Base-by-base conservation (phyloP, 2,888 invertebrate genomes). In the Graphium colonna region DNA sequence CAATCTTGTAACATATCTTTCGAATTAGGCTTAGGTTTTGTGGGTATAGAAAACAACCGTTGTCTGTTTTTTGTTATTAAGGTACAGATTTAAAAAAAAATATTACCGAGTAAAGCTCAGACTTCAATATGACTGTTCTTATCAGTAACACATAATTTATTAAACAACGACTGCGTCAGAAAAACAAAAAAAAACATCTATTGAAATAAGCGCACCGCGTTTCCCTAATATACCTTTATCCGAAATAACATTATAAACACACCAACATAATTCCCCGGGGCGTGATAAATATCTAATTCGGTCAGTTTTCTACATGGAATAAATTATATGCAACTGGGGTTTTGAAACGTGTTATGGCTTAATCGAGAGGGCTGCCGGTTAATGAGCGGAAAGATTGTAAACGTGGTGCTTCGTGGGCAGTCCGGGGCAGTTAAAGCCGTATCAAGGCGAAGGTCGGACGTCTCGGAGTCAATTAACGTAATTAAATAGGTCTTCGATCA, bases 371-470 rank as follows among this genome's bases (percentile, higher is more conserved):
- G 83, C 81, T 82, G 80, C 73, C 75, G 75, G 78, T 82, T 83
- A 86, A 88, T 85, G 84, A 84, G 83, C 85, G 84, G 79, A 82
- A 85, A 85, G 81, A 76, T 80, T 75, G 77, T 81, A 80, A 80
- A 79, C 44, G 43, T 53, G 78, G 76, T 75, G 75, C 82, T 59
- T 72, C 81, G 80, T 79, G 81, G 81, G 82, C 72, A 82, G 83
- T 82, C 80, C 53, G 50, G 48, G 15, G 31, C 44, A 49, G 53
- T 18, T 52, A 39, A 16, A 17, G 18, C 60, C 57, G 58, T 67
- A 63, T 61, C 57, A 62, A 64, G 60, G 62, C 60, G 62, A 64
- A 67, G 59, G 60, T 36, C 45, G 49, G 61, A 60, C 58, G 64
- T 65, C 63, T 63, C 61, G 56, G 60, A 56, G 60, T 62, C 64